Base-by-base conservation (phyloP, 2,113 vertebrate species). In the Noturus placidus region DNA sequence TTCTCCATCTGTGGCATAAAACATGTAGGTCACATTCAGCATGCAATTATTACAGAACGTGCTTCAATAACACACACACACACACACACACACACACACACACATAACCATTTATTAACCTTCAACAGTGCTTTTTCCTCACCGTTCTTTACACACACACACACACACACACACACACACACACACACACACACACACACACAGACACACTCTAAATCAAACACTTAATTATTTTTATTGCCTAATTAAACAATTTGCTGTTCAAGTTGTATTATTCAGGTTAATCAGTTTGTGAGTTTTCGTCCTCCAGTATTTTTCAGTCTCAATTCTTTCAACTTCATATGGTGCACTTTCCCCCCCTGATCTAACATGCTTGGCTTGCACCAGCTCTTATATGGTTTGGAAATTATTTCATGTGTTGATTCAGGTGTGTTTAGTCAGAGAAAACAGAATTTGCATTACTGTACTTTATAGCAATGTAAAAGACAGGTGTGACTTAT, bases 11-110 rank as follows among this genome's bases (percentile, higher is more conserved):
- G 82, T 82, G 77, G 82, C 22, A 77, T 82, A 87, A 88, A 88
- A 84, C 89, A 88, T 90, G 87, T 87, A 84, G 82, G 89, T 89
- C 85, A 82, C 59, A 88, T 87, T 83, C 69, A 83, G 80, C 81
- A 87, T 65, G 57, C 20, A 57, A 77, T 83, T 83, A 87, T 77
- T 77, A 87, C 86, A 83, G 52, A 61, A 79, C 30, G 22, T 8
- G 30, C 86, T 83, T 87, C 67, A 87, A 35, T 61, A 87, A 63
- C 27, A 77, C 54, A 30, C 69, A 52, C 27, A 69, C 27, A 22
- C 46, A 30, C 76, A 78, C 46, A 52, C 42, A 52, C 25, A 78
- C 72, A 46, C 70, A 70, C n/a, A 67, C 65, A 67, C 65, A 67
- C 65, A 67, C 63, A 69, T 42, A 78, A 83, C 59, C 69, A 70